Evolutionary conservation across 2,113 vertebrate species (phyloP).

Genomic region (Psephotus haematonotus): DNA sequence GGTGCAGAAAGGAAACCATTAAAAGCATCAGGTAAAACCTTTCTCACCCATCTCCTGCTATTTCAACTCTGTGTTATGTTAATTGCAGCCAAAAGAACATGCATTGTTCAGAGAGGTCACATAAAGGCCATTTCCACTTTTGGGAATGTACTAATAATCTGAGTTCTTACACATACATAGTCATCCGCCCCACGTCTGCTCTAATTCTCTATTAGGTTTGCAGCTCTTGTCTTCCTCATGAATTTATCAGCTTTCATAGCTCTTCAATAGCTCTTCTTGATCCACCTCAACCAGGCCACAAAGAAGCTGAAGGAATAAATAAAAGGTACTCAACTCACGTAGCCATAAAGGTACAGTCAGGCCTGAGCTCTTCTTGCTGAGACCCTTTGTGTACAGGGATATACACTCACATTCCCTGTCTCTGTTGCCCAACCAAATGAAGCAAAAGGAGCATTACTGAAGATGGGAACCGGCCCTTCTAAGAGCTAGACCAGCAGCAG

Average conservation of each 20-base stretch:
- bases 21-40: not conserved
- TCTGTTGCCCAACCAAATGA: not conserved
- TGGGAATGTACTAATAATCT: not conserved
- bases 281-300: not conserved
- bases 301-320: not conserved
- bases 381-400: rapidly evolving
- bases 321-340: not conserved
- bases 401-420: not conserved
- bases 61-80: not conserved
- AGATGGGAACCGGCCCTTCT: not conserved
- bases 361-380: not conserved
- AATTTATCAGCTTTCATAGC: not conserved
- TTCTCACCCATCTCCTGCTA: not conserved
- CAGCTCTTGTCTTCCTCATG: not conserved
- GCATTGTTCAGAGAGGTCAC: not conserved
- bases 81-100: not conserved
- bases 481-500: not conserved
- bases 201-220: not conserved
- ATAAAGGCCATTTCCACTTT: not conserved
- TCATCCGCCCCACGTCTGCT: not conserved
- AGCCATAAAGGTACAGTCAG: not conserved
- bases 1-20: not conserved
- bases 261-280: not conserved
- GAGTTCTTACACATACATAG: not conserved
- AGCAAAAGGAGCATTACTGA: not conserved